Evolutionary conservation across 1,140 invertebrate genomes (phyloP), one percentile per base, ranked within the genome.

Genomic region (Halyomorpha halys): DNA sequence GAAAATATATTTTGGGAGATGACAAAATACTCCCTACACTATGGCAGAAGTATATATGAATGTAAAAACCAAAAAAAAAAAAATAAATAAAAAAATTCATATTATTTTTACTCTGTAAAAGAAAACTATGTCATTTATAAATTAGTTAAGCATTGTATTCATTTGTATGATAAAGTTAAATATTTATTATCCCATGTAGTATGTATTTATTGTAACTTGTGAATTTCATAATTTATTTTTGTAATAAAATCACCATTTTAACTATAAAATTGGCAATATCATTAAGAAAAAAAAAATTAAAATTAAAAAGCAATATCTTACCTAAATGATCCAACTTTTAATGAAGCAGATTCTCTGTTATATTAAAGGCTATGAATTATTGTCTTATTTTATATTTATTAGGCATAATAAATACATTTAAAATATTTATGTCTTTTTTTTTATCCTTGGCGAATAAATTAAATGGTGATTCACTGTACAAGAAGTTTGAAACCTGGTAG

Each of bases 141-240:
- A 56, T 21, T 56, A 56, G 53, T 56, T 56, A 23, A 56, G 23
- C 23, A 18, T 16, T 56, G 18, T 56, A 56, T 56, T 56, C 53
- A 56, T 56, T 56, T 56, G 53, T 56, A 56, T 56, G 23, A 56
- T 56, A 56, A 56, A 56, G 23, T 25, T 56, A 11, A 56, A 56
- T 56, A 56, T 56, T 56, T 56, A 56, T 56, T 56, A 56, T 56
- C 23, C 53, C 15, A 23, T 23, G 19, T 56, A 23, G 23, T 23
- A 25, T 56, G 18, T 56, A 56, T 56, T 56, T 56, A 56, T 56
- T 56, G 23, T 56, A 56, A 23, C 53, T 39, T 56, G 53, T 56
- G 53, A 56, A 56, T 56, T 56, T 23, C 53, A 56, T 56, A 56
- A 56, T 56, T 56, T 56, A 56, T 56, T 56, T 56, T 56, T 56